Conservation (phyloP, 2,888 invertebrate genomes). For the Drosophila maculinotata region DNA sequence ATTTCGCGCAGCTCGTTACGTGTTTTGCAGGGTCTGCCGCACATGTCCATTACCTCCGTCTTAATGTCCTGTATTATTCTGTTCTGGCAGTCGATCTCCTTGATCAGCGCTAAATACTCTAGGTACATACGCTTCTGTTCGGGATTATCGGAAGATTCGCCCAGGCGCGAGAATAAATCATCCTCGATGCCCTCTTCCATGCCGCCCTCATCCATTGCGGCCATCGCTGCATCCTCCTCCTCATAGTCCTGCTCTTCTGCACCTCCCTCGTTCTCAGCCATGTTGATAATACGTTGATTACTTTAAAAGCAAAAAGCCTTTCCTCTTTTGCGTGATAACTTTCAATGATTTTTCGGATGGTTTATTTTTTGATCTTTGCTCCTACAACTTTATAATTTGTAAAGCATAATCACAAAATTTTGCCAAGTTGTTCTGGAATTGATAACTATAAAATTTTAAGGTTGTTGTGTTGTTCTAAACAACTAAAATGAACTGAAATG, state of each 20-base stretch:
- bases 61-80: conserved; percentile 80
- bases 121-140: conserved; percentile 76
- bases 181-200: conserved; percentile 62
- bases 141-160: conserved; percentile 76
- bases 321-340: background rate
- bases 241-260: conserved; percentile 58
- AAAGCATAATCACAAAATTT: conserved; percentile 48
- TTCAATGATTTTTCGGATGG: conserved; percentile 1
- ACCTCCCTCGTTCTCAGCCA: conserved; percentile 53
- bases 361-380: conserved; percentile 17
- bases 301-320: conserved; percentile 1
- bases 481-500: conserved; percentile 63
- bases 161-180: conserved; percentile 72
- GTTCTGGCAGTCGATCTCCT: conserved; percentile 83
- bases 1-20: conserved; percentile 79
- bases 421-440: conserved; percentile 45
- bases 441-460: conserved; percentile 47
- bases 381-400: conserved; percentile 29
- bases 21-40: conserved; percentile 71
- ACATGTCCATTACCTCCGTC: conserved; percentile 72
- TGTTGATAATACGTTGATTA: conserved; percentile 15
- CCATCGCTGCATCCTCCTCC: conserved; percentile 41
- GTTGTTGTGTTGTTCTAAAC: conserved; percentile 47
- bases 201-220: conserved; percentile 33
- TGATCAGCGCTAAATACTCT: conserved; percentile 79